Conservation (phyloP, 2,888 invertebrate species). For the Elmis aenea region DNA sequence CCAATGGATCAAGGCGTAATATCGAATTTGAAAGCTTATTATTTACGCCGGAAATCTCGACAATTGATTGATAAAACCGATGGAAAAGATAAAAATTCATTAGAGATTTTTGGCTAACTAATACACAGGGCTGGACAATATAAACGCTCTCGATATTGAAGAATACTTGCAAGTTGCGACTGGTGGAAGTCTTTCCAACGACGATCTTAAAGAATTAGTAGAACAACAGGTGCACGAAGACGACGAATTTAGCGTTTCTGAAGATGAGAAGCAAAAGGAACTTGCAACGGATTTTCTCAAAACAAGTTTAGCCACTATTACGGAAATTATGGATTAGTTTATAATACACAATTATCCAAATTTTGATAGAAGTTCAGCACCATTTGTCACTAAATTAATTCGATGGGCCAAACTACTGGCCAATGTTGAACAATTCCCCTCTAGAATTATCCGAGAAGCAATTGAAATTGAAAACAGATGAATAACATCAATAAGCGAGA, state of each 20-base stretch:
- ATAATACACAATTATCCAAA: no score
- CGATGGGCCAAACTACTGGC: no score
- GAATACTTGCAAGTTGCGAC: neutral
- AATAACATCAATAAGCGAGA: no score
- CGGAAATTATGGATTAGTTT: no score
- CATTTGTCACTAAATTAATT: no score
- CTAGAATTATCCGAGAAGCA: no score
- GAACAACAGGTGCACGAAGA: no score
- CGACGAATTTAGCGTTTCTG: neutral
- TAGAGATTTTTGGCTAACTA: no score
- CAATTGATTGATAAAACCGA: neutral
- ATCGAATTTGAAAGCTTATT: neutral
- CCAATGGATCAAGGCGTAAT: conserved; percentile 1
- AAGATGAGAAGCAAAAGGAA: neutral
- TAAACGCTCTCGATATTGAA: neutral
- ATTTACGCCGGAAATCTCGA: neutral
- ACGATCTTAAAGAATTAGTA: neutral
- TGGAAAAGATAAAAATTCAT: neutral
- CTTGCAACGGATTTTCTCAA: neutral
- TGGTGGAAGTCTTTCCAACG: neutral
- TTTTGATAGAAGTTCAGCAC: no score
- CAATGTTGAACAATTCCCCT: no score
- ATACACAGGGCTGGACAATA: neutral
- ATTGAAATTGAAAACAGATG: no score
- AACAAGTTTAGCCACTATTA: neutral